phyloP scores from a whole-genome alignment of 2,797 vertebrate species.

The Rhinichthys osculus region DNA sequence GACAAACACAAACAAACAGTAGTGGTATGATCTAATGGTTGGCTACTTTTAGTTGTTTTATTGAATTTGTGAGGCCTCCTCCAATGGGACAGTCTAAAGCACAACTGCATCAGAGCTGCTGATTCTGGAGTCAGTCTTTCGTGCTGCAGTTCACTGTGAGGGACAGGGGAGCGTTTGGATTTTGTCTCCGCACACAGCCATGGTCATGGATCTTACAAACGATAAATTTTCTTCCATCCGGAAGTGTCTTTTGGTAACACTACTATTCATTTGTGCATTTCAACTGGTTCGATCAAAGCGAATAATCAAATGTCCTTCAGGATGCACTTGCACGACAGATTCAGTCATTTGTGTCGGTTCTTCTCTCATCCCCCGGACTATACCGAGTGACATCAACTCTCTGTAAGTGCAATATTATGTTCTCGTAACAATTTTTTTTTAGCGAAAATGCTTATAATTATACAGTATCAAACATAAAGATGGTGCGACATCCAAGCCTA shows the following conservation, averaged over 20 bases:
- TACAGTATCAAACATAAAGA: not conserved
- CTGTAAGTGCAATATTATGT: conserved; percentile 80
- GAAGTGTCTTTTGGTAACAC: conserved; percentile 72
- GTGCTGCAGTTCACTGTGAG: conserved; percentile 61
- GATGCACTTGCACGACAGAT: conserved; percentile 93
- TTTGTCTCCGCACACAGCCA: not conserved
- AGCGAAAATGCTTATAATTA: not conserved
- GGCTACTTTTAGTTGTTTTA: not conserved
- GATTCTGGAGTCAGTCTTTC: conserved; percentile 69
- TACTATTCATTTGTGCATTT: conserved; percentile 29
- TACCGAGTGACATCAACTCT: conserved; percentile 90
- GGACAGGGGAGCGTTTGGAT: conserved; percentile 44
- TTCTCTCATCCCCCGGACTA: conserved; percentile 83
- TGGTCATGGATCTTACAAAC: conserved; percentile 21
- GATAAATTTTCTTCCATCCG: conserved; percentile 45
- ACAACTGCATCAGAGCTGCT: conserved; percentile 73
- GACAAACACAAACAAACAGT: not conserved
- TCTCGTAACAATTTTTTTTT: not conserved
- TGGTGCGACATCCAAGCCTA: not conserved
- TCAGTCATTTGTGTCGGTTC: conserved; percentile 92
- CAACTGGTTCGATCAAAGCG: conserved; percentile 40
- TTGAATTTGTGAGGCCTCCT: conserved; percentile 11
- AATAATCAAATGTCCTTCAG: conserved; percentile 85
- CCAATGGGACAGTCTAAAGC: conserved; percentile 47
- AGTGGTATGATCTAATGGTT: not conserved